A percentile compares a stretch with the other conserved stretches of the same genome.
These are phyloP conservation scores for Drosophila truncata DNA, from an alignment of 1,140 invertebrate genomes.

Conservation along the genomic window DNA sequence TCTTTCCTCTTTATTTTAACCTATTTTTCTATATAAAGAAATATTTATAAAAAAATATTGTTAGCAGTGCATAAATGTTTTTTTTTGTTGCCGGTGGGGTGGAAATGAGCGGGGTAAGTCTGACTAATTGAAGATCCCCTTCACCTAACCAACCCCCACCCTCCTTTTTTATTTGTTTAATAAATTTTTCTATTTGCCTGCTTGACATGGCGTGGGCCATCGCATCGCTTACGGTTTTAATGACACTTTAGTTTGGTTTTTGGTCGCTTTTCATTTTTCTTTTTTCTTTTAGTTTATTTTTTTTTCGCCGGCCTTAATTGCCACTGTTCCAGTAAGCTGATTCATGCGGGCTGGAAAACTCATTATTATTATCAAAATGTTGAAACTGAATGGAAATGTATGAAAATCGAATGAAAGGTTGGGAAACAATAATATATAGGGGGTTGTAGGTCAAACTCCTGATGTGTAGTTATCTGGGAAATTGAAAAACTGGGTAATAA, in stretches of 20 bases:
- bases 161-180: conserved; percentile 25
- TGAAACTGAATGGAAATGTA: neutral
- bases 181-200: conserved; percentile 45
- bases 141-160: neutral
- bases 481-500: neutral
- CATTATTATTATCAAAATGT: conserved; percentile 3
- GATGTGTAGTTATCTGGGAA: neutral
- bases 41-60: neutral
- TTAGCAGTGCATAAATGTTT: conserved; percentile 15
- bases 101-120: conserved; percentile 21
- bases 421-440: neutral
- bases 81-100: neutral
- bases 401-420: conserved; percentile 7
- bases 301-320: conserved; percentile 28
- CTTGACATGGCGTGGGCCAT: conserved; percentile 34
- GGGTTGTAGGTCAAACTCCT: neutral
- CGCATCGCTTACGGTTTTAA: conserved; percentile 50
- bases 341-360: conserved; percentile 37
- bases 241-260: conserved; percentile 41
- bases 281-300: neutral
- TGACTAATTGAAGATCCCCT: conserved; percentile 43
- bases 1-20: neutral
- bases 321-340: conserved; percentile 27
- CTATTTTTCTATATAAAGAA: neutral
- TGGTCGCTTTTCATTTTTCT: conserved; percentile 1